phyloP scores from a whole-genome alignment of 2,797 vertebrate species.

The Mus caroli region DNA sequence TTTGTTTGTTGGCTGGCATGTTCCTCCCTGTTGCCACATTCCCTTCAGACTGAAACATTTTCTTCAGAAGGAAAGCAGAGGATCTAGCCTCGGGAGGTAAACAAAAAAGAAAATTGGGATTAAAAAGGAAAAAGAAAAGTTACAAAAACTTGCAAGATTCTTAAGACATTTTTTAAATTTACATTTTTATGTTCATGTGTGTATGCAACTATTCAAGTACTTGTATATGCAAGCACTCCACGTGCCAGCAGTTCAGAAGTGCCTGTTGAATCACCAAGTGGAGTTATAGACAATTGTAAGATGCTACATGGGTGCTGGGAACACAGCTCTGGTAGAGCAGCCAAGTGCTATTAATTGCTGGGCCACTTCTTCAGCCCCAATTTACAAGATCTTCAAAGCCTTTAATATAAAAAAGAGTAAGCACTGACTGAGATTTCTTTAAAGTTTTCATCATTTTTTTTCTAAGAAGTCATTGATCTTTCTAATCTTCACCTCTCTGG shows the following conservation, averaged over 20 bases:
- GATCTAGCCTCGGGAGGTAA: neutral
- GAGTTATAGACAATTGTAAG: neutral
- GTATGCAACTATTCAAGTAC: neutral
- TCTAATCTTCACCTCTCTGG: constrained; percentile 31
- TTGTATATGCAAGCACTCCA: neutral
- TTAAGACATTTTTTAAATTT: neutral
- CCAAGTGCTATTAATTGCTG: neutral
- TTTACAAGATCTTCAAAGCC: neutral
- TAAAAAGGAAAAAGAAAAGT: neutral
- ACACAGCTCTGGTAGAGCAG: neutral
- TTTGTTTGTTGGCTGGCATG: neutral
- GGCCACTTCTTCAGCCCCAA: neutral
- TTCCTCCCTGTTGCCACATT: neutral
- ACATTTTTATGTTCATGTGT: neutral
- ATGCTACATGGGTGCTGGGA: neutral
- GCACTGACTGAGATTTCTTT: neutral
- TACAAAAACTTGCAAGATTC: neutral
- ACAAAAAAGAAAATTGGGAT: neutral
- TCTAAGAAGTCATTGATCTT: neutral
- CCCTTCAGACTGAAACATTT: neutral
- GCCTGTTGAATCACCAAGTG: neutral
- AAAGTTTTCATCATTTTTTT: neutral
- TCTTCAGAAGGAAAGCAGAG: neutral
- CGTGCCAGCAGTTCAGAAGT: neutral
- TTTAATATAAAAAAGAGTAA: neutral